Conservation (phyloP, 2,797 vertebrate species). For the Liasis olivaceus region DNA sequence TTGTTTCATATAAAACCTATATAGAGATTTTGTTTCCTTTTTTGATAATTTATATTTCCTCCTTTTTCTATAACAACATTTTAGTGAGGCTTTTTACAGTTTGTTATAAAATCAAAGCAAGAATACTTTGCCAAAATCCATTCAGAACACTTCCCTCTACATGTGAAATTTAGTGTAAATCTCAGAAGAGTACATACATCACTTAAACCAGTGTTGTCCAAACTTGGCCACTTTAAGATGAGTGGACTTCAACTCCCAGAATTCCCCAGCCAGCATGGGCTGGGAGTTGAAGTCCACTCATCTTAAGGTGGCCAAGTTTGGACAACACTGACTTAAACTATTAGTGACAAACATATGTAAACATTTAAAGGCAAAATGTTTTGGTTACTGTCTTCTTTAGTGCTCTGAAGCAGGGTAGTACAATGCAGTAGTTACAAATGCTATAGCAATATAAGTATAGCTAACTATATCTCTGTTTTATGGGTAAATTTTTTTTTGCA, state of each 20-base stretch:
- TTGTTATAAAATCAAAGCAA: background rate
- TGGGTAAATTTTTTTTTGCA: background rate
- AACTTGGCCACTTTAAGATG: too few relatives aligned
- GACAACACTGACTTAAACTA: too few relatives aligned
- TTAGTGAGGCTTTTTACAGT: background rate
- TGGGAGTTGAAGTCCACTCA: too few relatives aligned
- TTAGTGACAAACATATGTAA: background rate
- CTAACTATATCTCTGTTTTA: background rate
- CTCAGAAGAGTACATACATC: background rate
- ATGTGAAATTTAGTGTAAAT: background rate
- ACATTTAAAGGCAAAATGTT: background rate
- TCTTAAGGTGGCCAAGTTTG: too few relatives aligned
- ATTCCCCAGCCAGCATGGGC: too few relatives aligned
- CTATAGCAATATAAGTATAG: background rate
- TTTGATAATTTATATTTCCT: background rate
- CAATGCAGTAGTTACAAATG: background rate
- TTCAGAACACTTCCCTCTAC: background rate
- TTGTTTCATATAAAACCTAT: background rate
- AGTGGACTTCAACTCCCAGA: too few relatives aligned
- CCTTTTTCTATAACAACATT: background rate
- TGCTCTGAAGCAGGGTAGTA: background rate
- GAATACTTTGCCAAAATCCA: background rate
- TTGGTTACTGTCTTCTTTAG: background rate
- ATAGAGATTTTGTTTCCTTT: background rate
- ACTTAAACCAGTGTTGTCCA: too few relatives aligned